phyloP scores from a whole-genome alignment of 2,888 invertebrate species.

The Eristalis arbustorum region DNA sequence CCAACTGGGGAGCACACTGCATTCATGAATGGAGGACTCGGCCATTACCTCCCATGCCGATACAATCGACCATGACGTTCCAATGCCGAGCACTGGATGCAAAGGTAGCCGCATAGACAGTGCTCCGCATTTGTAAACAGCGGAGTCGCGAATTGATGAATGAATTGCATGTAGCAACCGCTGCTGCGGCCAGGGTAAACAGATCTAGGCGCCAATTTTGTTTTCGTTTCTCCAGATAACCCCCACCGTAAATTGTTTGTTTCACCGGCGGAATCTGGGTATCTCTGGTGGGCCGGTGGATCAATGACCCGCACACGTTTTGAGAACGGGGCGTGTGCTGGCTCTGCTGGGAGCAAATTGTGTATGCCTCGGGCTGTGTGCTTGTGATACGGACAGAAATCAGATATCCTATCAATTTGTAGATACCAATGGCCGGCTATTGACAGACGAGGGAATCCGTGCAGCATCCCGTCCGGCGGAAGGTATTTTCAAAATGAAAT shows the following conservation, averaged over 20 bases:
- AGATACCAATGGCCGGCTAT: too few species aligned
- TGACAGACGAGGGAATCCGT: neutral
- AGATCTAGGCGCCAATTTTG: slow-evolving; percentile 61
- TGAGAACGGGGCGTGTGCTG: slow-evolving; percentile 1
- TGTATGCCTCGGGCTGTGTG: neutral
- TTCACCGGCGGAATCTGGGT: slow-evolving; percentile 51
- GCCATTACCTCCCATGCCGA: slow-evolving; percentile 28
- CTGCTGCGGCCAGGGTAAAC: slow-evolving; percentile 55
- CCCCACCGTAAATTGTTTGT: slow-evolving; percentile 42
- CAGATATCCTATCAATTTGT: neutral
- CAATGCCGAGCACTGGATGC: slow-evolving; percentile 10
- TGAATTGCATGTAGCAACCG: slow-evolving; percentile 42
- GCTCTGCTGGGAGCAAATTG: neutral
- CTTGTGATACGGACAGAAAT: neutral
- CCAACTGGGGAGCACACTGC: slow-evolving; percentile 50
- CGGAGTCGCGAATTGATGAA: slow-evolving; percentile 48
- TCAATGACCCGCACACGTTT: slow-evolving; percentile 42
- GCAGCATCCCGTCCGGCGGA: neutral
- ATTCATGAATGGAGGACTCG: slow-evolving; percentile 56
- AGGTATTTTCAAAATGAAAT: neutral
- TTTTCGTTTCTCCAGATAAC: slow-evolving; percentile 38
- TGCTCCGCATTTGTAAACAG: slow-evolving; percentile 57
- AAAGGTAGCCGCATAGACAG: slow-evolving; percentile 42
- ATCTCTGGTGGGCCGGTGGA: slow-evolving; percentile 50
- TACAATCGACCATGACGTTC: slow-evolving; percentile 27